Evolutionary conservation across 2,113 vertebrate species (phyloP), one percentile per base, ranked within the genome.

Genomic region (Cyanoliseus patagonus): DNA sequence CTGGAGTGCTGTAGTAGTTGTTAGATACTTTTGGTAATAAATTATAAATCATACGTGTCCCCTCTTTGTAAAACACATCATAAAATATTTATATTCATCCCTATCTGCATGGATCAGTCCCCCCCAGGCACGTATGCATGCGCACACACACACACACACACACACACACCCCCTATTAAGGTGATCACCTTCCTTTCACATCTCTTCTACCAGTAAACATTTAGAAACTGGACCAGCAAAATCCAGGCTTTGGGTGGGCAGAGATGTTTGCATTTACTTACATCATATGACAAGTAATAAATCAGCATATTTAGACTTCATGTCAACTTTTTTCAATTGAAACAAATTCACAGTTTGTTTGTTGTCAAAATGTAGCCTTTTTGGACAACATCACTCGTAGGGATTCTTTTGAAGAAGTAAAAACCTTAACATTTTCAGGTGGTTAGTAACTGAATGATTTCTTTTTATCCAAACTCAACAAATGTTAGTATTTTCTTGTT

Each of bases 91-190:
- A 13, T 51, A 33, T 69, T 67, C 25, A 39, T 24, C 16, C 3
- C 37, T 62, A 0, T 6, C 33, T 46, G 28, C 8, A 7, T 18
- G 74, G 24, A 52, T 62, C 24, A 17, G 33, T 24, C 12, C 13
- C 18, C 15, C 11, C 7, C 22, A 51, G 31, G 13, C 27, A 24
- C 1, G 0, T 2, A 2, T 4, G 2, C 13, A 6, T 6, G 7
- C 37, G 10, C 31, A 24, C 30, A 18, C 14, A 5, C 42, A 9
- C 42, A 44, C 42, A 15, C 17, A 3, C 39, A 4, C 39, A 6
- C 62, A 5, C 33, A 20, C 30, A 14, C 15, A 4, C 8, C 10
- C 17, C 23, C 25, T 13, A 2, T 3, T 42, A 31, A 88, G 6
- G 14, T 7, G 5, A 11, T 42, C 3, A 0, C 24, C 49, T 63